A percentile compares a stretch with the other conserved stretches of the same genome.
Evolutionary conservation across 2,113 vertebrate genomes (phyloP).

Genomic region (Cygnus atratus): DNA sequence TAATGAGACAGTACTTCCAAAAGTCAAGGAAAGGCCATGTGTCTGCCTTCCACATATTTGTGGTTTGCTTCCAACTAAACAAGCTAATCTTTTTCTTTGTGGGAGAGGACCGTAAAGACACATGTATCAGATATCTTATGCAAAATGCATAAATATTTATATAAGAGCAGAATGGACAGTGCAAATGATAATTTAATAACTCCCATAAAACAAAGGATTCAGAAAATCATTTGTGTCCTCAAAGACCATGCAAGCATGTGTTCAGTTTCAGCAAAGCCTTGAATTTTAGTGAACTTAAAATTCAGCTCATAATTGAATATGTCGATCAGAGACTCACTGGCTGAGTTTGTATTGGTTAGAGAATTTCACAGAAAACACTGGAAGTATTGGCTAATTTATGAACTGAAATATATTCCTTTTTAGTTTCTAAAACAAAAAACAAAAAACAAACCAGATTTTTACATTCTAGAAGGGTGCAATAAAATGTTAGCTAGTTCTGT

Average conservation of each 20-base stretch:
- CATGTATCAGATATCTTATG: not conserved
- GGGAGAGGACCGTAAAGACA: fast-evolving
- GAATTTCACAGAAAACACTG: not conserved
- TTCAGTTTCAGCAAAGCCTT: not conserved
- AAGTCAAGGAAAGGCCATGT: not conserved
- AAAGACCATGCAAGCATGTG: not conserved
- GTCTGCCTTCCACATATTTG: not conserved
- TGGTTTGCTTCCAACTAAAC: not conserved
- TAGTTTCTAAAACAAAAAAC: not conserved
- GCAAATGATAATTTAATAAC: not conserved
- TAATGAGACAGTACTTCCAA: not conserved
- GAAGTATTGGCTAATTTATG: not conserved
- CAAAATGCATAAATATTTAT: not conserved
- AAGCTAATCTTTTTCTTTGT: not conserved
- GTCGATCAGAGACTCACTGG: not conserved
- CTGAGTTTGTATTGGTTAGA: not conserved
- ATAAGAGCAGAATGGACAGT: not conserved
- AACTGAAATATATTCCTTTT: not conserved
- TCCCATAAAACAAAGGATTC: not conserved
- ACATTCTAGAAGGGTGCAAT: not conserved
- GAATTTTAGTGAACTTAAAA: not conserved
- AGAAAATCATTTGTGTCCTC: not conserved
- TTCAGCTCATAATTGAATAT: not conserved
- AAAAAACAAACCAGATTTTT: not conserved
- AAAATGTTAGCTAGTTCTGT: not conserved